Percentiles rank a stretch among this genome's conserved stretches.
Evolutionary conservation across 2,797 vertebrate species (phyloP).

Genomic region (Rhinophrynus dorsalis): DNA sequence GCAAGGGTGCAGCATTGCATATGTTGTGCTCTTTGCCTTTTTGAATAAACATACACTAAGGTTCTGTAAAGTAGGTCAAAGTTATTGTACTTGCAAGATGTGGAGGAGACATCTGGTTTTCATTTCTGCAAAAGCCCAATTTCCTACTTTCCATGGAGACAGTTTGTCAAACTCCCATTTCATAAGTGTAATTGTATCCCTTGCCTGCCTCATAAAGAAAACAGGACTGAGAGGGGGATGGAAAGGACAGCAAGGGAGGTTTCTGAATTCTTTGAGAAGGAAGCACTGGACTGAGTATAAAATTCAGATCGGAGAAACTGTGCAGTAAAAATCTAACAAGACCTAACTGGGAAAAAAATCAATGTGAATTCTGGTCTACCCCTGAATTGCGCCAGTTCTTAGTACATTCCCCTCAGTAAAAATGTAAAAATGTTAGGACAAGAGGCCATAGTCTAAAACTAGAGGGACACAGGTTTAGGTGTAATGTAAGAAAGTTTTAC

Average conservation of each 20-base stretch:
- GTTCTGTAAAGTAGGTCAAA: constrained; percentile 50
- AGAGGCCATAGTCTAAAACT: too few species aligned
- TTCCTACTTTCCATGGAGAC: constrained; percentile 25
- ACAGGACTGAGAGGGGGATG: constrained; percentile 20
- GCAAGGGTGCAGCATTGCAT: not conserved
- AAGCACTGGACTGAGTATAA: constrained; percentile 8
- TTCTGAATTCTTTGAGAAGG: constrained; percentile 28
- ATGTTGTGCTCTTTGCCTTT: not conserved
- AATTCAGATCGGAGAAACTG: not conserved
- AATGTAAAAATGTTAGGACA: too few species aligned
- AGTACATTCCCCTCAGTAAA: too few species aligned
- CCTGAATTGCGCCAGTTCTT: too few species aligned
- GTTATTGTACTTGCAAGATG: constrained; percentile 42
- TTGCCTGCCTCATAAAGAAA: constrained; percentile 46
- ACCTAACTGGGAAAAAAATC: not conserved
- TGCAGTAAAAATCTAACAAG: not conserved
- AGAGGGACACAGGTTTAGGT: too few species aligned
- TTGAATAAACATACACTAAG: constrained; percentile 20
- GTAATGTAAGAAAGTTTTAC: too few species aligned
- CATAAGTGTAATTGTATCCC: constrained; percentile 51
- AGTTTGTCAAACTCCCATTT: constrained; percentile 48
- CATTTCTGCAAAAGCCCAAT: constrained; percentile 35
- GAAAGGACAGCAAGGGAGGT: not conserved
- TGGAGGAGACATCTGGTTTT: constrained; percentile 47
- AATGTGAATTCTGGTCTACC: too few species aligned